Evolutionary conservation across 2,113 vertebrate genomes (phyloP), one percentile per base, ranked within the genome.

Genomic region (Austrofundulus limnaeus): DNA sequence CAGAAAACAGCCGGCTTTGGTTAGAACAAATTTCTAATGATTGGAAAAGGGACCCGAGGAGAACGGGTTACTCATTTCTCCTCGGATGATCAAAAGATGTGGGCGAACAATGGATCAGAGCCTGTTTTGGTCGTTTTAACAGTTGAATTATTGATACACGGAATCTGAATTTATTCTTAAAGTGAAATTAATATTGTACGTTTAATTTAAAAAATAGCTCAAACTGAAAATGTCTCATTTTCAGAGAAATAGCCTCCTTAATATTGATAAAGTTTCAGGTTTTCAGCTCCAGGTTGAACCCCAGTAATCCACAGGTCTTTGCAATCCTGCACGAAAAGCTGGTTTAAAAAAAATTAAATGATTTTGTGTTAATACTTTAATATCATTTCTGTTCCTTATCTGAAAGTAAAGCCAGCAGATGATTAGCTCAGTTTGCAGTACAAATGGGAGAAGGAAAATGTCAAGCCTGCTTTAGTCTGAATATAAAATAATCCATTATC

Each of bases 21-120:
- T 80, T 64, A 52, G 77, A 83, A 74, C 69, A 75, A 72, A 86
- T 85, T 80, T 74, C 80, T 83, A 78, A 85, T 79, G 87, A 86
- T 65, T 84, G 42, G 46, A 49, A 80, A n/a, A 58, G 53, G 41
- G 21, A 45, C 75, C 68, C 65, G 34, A 66, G 71, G 62, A 88
- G 63, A 42, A 65, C 16, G 34, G 37, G 38, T 63, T 71, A 66
- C 86, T 87, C 72, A 80, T 84, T 59, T 67, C 37, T 38, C 61
- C 39, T n/a, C 63, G 71, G 43, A 79, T 63, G 68, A 83, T 87
- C 78, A 78, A 70, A 82, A 81, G 73, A 70, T 49, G 56, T 11
- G 48, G 20, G 61, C 20, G 42, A 69, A 54, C 20, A 16, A 74
- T 70, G 50, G 74, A 80, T 84, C 70, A 59, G 19, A 10, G 62